Percentiles rank a stretch among this genome's conserved stretches.
phyloP scores from a whole-genome alignment of 1,140 invertebrate genomes.

The Eciton burchellii region DNA sequence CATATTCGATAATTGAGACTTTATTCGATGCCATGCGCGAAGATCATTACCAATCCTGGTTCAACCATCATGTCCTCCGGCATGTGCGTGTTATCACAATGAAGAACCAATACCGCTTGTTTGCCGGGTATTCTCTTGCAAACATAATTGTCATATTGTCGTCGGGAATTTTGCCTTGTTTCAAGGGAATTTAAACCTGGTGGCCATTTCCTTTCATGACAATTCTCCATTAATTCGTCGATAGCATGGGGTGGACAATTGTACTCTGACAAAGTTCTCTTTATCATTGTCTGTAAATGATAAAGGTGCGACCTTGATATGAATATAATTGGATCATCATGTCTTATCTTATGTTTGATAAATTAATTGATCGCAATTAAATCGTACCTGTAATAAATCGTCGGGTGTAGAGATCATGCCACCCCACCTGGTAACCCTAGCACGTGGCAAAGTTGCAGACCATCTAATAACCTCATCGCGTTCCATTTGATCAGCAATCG shows the following conservation, averaged over 20 bases:
- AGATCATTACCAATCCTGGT: constrained; percentile 99
- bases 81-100: constrained; percentile 97
- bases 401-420: constrained; percentile 99
- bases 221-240: constrained; percentile 98
- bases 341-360: neutral
- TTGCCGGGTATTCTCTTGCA: constrained; percentile 97
- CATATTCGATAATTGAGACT: constrained; percentile 54
- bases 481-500: constrained; percentile 96
- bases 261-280: constrained; percentile 95
- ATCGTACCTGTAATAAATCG: constrained; percentile 93
- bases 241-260: constrained; percentile 96
- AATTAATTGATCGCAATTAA: constrained; percentile 20
- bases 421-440: constrained; percentile 97
- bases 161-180: constrained; percentile 95
- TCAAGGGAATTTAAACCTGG: constrained; percentile 96
- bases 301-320: neutral
- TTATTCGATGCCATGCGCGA: constrained; percentile 98
- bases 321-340: neutral
- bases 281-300: constrained; percentile 92
- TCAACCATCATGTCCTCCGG: constrained; percentile 98
- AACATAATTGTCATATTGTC: constrained; percentile 97
- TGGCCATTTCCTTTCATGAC: constrained; percentile 97
- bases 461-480: constrained; percentile 96
- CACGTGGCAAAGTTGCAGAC: constrained; percentile 93
- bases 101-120: constrained; percentile 97